These are phyloP conservation scores for Syrista parreyssii DNA, from an alignment of 2,888 invertebrate species.

Conservation along the genomic window DNA sequence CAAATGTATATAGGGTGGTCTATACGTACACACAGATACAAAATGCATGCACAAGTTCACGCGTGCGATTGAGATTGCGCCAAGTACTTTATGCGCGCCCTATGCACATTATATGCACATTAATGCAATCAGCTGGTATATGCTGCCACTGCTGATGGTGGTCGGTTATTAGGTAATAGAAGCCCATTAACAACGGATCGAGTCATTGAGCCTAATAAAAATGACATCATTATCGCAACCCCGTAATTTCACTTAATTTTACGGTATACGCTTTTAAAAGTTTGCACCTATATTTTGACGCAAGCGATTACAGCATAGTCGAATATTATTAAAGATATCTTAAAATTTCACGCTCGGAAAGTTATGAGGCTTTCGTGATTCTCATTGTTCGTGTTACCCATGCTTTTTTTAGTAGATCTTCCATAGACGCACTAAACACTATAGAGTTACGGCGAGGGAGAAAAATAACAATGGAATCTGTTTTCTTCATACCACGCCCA, in stretches of 20 bases:
- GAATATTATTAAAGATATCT: not conserved
- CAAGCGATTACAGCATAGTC: not conserved
- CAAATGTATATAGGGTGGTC: not conserved
- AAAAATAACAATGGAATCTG: not conserved
- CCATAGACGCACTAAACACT: not conserved
- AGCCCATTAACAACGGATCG: slow-evolving; percentile 10
- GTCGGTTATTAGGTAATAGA: slow-evolving; percentile 17
- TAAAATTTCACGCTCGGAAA: not conserved
- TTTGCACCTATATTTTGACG: not conserved
- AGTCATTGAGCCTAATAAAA: slow-evolving; percentile 56
- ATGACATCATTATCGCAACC: slow-evolving; percentile 55
- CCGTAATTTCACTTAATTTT: not conserved
- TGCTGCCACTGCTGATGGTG: not conserved
- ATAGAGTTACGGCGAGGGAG: not conserved
- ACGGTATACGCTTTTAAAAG: not conserved
- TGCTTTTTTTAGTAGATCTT: not conserved
- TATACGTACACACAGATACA: not conserved
- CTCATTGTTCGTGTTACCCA: not conserved
- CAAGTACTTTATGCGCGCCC: not conserved
- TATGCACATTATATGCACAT: not conserved
- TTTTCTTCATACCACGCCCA: not conserved
- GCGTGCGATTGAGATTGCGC: not conserved
- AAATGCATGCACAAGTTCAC: not conserved
- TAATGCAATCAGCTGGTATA: not conserved
- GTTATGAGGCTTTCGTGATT: not conserved